Evolutionary conservation across 2,888 invertebrate genomes (phyloP).

Genomic region (Podotricha telesiphe): DNA sequence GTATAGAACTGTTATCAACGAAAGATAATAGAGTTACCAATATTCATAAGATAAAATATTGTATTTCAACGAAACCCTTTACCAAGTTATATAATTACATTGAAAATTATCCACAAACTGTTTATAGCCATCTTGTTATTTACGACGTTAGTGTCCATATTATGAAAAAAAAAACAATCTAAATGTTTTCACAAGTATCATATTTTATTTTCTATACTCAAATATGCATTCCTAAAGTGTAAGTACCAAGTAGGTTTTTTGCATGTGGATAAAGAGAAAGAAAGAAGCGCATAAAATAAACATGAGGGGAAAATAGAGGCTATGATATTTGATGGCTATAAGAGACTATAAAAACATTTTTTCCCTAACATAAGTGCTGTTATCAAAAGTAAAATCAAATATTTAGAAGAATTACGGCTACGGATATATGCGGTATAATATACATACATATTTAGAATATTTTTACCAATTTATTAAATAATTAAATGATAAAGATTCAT

Average conservation of each 20-base stretch:
- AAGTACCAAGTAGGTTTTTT: conserved; percentile 28
- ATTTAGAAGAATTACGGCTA: too few relatives aligned
- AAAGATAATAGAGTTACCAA: background rate
- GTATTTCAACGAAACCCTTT: background rate
- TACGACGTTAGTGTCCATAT: background rate
- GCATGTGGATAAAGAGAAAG: conserved; percentile 30
- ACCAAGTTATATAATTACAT: background rate
- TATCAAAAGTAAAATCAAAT: too few relatives aligned
- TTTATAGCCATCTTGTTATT: background rate
- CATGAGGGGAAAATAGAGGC: conserved; percentile 22
- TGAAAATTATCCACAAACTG: background rate
- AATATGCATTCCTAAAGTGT: background rate
- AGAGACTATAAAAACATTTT: too few relatives aligned
- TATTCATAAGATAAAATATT: background rate
- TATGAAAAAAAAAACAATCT: background rate
- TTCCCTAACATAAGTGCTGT: too few relatives aligned
- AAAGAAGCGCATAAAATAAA: conserved; percentile 30
- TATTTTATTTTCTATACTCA: background rate
- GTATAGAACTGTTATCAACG: background rate
- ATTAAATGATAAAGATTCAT: too few relatives aligned
- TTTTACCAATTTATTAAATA: too few relatives aligned
- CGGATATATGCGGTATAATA: too few relatives aligned
- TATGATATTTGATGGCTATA: conserved; percentile 27
- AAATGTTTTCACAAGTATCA: background rate
- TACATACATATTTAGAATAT: too few relatives aligned